Base-by-base conservation (phyloP, 2,888 invertebrate species). In the Portevinia maculata region DNA sequence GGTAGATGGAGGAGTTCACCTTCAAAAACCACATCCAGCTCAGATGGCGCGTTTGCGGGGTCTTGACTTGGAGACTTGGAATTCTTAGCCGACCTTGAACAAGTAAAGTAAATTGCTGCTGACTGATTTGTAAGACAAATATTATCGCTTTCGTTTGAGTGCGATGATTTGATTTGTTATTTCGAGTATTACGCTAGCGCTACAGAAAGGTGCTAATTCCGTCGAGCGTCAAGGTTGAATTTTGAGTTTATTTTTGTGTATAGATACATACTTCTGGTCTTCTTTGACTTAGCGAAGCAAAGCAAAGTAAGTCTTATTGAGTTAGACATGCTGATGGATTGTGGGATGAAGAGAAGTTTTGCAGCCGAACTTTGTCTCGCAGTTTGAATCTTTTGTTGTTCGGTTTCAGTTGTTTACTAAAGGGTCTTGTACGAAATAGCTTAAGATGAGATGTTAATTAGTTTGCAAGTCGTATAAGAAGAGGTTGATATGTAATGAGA, bases 71-170 rank as follows among this genome's bases (percentile, higher is more conserved):
- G 59, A 24, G 24, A 70, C 65, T 75, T 81, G 65, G 81, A 81
- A 81, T 81, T 81, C 81, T 81, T 81, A 71, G 81, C 62, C 76
- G 81, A 76, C 81, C 81, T 81, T 81, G 81, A 76, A 44, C 59
- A 70, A 81, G 81, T 76, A 76, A 70, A 81, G 81, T 76, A 76
- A 81, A 70, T 81, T 81, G 75, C 76, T 71, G 79, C 73, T 79
- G 76, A 75, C 76, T 81, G 76, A 76, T 76, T 81, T 76, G 76
- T 71, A 81, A 81, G 70, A 71, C 70, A 81, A 81, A 81, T 71
- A 81, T 76, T 71, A 76, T 81, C 75, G 81, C 81, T 75, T 75
- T 81, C 65, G 59, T 64, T 81, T 75, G 75, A 81, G 70, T 64
- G 65, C 44, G 79, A 75, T 79, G 81, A 75, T 81, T 81, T 57